Conservation (phyloP, 2,888 invertebrate genomes). For the Zele albiditarsus region DNA sequence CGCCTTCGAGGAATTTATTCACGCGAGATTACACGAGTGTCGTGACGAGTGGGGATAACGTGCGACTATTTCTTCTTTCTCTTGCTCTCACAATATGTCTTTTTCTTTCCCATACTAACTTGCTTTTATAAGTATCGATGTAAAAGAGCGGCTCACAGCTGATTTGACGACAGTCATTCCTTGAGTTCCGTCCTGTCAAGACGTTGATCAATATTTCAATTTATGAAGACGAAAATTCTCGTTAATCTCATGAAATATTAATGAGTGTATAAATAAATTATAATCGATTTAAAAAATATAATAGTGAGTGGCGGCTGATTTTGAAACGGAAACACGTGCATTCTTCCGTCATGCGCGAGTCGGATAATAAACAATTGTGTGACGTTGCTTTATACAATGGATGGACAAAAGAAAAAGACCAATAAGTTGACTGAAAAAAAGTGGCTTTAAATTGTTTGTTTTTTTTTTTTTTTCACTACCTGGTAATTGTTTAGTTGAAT, state of each 20-base stretch:
- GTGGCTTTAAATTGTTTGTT: not conserved
- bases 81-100: not conserved
- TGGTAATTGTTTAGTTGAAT: conserved; percentile 7
- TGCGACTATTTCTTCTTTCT: conserved; percentile 10
- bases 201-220: not conserved
- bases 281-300: not conserved
- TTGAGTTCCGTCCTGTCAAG: not conserved
- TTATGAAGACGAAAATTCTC: not conserved
- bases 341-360: conserved; percentile 14
- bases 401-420: not conserved
- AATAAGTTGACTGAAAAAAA: conserved; percentile 1
- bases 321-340: not conserved
- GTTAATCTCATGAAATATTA: not conserved
- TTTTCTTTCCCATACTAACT: conserved; percentile 1
- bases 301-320: not conserved
- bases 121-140: conserved; percentile 14
- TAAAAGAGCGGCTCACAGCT: conserved; percentile 15
- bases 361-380: not conserved
- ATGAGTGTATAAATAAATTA: not conserved
- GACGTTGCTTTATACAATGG: not conserved
- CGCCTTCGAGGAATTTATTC: conserved; percentile 27
- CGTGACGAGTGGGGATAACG: conserved; percentile 4
- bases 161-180: conserved; percentile 7
- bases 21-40: conserved; percentile 23
- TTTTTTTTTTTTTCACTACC: conserved; percentile 10